Base-by-base conservation (phyloP, 2,888 invertebrate species). In the Palloptera scutellata region DNA sequence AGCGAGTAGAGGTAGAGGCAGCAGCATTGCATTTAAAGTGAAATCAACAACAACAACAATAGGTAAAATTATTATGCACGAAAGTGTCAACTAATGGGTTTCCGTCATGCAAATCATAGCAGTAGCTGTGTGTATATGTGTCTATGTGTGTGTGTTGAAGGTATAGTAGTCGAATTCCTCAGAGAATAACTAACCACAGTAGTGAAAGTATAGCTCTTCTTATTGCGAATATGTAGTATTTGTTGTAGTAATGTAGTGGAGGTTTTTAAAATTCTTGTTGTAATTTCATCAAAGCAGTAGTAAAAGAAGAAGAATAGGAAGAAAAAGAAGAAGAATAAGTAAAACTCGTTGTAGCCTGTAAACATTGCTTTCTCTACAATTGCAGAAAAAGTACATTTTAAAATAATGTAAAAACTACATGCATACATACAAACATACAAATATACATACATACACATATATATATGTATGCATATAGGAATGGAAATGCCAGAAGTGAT, bases 81-180 rank as follows among this genome's bases (percentile, higher is more conserved):
- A 72, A 72, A 70, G 72, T 75, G 74, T 74, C 74, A 74, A 75
- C 73, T 75, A 73, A 75, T 75, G 74, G 74, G 59, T 67, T 75
- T 72, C 71, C 74, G 72, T 71, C 75, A 75, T 75, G 75, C 75
- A 73, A 74, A 73, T 70, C 67, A 54, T 59, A 61, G 40, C 61
- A 60, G 52, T 53, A 42, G 13, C 61, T 13, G 15, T 30, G 30
- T 30, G 30, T 30, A 6, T 30, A 6, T 30, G 30, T 30, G n/a
- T n/a, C n/a, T n/a, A n/a, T n/a, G 30, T 30, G 30, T 30, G 30
- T 30, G 30, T 30, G 30, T 30, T 30, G 30, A 4, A 30, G 30
- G 2, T 30, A n/a, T n/a, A n/a, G n/a, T 30, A 30, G 30, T 30
- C 30, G 6, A 30, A 30, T 30, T 30, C 30, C 30, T 30, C 30